Percentiles rank a stretch among this genome's conserved stretches.
These are phyloP conservation scores for Dioctria rufipes DNA, from an alignment of 2,888 invertebrate species.

Conservation along the genomic window DNA sequence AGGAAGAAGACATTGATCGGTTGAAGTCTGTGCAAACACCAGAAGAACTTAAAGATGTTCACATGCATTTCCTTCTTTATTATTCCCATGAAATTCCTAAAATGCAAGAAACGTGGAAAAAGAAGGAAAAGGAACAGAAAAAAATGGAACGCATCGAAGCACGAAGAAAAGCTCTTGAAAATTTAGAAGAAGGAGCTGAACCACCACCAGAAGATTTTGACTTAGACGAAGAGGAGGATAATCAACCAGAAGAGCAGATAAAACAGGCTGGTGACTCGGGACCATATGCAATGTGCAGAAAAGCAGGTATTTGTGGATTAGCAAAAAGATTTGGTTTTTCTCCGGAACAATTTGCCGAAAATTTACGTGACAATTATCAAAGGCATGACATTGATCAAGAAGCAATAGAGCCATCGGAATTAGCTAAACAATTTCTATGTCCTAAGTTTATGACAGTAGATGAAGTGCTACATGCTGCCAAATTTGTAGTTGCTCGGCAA, in stretches of 20 bases:
- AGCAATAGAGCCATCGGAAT: constrained; percentile 84
- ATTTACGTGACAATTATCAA: constrained; percentile 95
- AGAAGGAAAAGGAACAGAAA: constrained; percentile 78
- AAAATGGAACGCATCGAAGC: constrained; percentile 72
- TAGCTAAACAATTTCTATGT: constrained; percentile 85
- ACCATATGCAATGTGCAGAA: constrained; percentile 89
- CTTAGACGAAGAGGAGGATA: constrained; percentile 77
- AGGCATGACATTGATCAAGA: constrained; percentile 96
- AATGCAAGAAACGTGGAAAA: constrained; percentile 83
- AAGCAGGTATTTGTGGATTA: constrained; percentile 87
- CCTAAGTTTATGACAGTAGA: constrained; percentile 80
- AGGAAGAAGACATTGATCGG: constrained; percentile 88
- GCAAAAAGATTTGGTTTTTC: constrained; percentile 93
- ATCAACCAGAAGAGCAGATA: constrained; percentile 76
- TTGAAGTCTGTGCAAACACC: constrained; percentile 84
- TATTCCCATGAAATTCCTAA: constrained; percentile 88
- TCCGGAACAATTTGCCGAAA: constrained; percentile 96
- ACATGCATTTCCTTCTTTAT: constrained; percentile 93
- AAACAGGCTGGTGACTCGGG: constrained; percentile 92
- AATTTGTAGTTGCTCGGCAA: constrained; percentile 96
- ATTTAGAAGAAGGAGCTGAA: constrained; percentile 62
- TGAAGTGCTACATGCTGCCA: constrained; percentile 90
- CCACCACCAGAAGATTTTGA: constrained; percentile 70
- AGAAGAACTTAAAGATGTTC: constrained; percentile 94
- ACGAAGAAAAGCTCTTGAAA: constrained; percentile 62